phyloP scores from a whole-genome alignment of 2,113 vertebrate genomes.

The Columba livia region DNA sequence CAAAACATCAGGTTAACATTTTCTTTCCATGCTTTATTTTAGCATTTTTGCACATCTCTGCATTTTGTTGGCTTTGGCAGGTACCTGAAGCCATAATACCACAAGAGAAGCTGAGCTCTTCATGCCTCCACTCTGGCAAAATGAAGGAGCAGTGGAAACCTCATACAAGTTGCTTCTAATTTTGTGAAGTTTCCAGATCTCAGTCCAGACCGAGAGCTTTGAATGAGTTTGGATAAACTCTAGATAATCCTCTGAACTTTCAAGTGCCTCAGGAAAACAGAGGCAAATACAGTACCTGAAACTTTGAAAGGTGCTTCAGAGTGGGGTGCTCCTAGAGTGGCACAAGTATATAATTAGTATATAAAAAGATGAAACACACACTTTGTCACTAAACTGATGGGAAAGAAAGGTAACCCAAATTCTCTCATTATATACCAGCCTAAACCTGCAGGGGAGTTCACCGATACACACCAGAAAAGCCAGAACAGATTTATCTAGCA shows the following conservation, averaged over 20 bases:
- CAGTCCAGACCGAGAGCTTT: constrained; percentile 1
- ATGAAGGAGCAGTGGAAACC: background rate
- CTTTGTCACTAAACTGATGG: background rate
- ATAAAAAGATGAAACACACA: background rate
- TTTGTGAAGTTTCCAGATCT: constrained; percentile 21
- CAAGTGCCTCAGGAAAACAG: background rate
- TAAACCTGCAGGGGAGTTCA: constrained; percentile 42
- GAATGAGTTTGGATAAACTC: constrained; percentile 37
- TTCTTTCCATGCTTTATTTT: background rate
- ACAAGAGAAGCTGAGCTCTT: background rate
- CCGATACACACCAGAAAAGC: background rate
- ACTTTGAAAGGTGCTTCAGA: background rate
- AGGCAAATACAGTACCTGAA: background rate
- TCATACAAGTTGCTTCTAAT: background rate
- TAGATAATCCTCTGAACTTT: constrained; percentile 17
- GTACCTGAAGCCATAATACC: background rate
- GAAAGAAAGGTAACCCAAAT: constrained; percentile 20
- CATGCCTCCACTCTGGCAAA: background rate
- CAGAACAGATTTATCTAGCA: constrained; percentile 17
- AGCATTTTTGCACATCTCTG: constrained; percentile 1
- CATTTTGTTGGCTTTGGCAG: constrained; percentile 46
- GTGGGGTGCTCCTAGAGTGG: background rate
- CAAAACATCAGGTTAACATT: background rate
- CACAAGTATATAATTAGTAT: no score
- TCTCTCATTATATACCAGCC: constrained; percentile 24